Evolutionary conservation across 2,888 invertebrate species (phyloP).

Genomic region (Tenthredo mesomela): DNA sequence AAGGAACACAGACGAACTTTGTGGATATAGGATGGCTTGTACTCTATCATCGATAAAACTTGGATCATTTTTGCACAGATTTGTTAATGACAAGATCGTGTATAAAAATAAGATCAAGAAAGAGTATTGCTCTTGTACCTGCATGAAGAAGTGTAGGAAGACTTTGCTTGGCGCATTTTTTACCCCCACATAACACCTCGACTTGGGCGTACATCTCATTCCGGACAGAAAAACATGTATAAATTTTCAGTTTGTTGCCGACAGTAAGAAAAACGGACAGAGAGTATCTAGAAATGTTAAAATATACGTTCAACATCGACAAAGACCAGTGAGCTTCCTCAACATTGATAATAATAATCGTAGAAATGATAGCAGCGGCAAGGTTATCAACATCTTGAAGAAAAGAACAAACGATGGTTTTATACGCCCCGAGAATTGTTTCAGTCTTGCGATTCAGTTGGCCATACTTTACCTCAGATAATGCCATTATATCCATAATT

Average conservation of each 20-base stretch:
- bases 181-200: too few species aligned
- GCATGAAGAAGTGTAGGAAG: not conserved
- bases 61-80: not conserved
- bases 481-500: too few species aligned
- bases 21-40: too few species aligned
- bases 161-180: not conserved
- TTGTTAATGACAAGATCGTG: too few species aligned
- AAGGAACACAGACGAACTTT: too few species aligned
- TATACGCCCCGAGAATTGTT: constrained; percentile 2
- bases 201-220: too few species aligned
- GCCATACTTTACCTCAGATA: not conserved
- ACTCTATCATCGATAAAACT: not conserved
- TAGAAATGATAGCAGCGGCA: not conserved
- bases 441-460: constrained; percentile 18
- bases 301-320: not conserved
- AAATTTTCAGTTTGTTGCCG: too few species aligned
- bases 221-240: too few species aligned
- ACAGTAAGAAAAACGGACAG: too few species aligned
- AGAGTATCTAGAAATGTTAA: not conserved
- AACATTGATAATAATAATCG: not conserved
- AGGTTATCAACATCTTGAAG: not conserved
- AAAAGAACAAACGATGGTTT: not conserved
- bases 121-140: not conserved
- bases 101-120: not conserved
- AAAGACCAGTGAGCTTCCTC: not conserved